Percentiles rank a stretch among this genome's conserved stretches.
Evolutionary conservation across 1,140 invertebrate species (phyloP).

Genomic region (Euglossa dilemma): DNA sequence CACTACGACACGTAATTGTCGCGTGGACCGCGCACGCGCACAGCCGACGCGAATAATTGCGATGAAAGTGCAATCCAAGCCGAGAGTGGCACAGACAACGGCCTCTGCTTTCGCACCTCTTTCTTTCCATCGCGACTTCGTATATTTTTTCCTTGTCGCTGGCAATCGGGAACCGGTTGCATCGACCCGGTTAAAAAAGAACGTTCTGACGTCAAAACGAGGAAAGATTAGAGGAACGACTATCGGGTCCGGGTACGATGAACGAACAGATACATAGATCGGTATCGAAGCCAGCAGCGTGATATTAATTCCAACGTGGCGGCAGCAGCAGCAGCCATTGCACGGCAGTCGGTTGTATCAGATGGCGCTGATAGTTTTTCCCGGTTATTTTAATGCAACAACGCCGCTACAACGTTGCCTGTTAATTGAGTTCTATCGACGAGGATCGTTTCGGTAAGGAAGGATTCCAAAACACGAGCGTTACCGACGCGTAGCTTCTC

Average conservation of each 20-base stretch:
- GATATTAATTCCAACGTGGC: slow-evolving; percentile 55
- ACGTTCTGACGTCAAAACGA: slow-evolving; percentile 26
- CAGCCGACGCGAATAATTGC: slow-evolving; percentile 18
- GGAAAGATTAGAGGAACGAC: slow-evolving; percentile 32
- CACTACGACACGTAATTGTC: too few relatives aligned
- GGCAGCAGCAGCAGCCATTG: too few relatives aligned
- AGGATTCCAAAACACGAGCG: neutral
- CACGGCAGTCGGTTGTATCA: neutral
- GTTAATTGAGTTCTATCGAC: neutral
- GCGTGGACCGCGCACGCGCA: neutral
- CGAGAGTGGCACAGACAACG: slow-evolving; percentile 39
- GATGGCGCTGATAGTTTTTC: slow-evolving; percentile 28
- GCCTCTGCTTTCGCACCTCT: neutral
- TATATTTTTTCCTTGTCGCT: neutral
- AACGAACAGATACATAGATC: slow-evolving; percentile 37
- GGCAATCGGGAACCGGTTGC: slow-evolving; percentile 32
- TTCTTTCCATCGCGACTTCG: neutral
- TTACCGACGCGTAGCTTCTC: neutral
- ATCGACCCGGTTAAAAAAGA: slow-evolving; percentile 12
- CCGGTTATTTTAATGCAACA: neutral
- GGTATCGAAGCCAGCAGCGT: slow-evolving; percentile 18
- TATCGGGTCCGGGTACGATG: slow-evolving; percentile 29
- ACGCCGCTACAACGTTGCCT: neutral
- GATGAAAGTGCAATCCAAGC: slow-evolving; percentile 51
- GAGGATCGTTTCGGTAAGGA: neutral